phyloP scores from a whole-genome alignment of 1,140 invertebrate species.

The Drosophila orosa region DNA sequence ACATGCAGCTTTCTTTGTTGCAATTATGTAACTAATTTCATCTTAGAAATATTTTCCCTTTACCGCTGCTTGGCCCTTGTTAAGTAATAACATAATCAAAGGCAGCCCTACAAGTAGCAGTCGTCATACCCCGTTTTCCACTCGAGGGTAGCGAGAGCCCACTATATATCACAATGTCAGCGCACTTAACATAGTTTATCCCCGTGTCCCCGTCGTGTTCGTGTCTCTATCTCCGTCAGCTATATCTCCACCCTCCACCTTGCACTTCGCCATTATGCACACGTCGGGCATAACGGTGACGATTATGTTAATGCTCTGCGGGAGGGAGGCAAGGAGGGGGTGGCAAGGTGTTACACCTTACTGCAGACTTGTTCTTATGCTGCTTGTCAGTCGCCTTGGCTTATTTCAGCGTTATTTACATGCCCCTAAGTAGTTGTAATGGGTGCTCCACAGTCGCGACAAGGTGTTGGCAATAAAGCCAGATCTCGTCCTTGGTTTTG shows the following conservation, averaged over 20 bases:
- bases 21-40: neutral
- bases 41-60: neutral
- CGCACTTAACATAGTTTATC: slow-evolving; percentile 78
- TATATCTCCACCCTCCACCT: neutral
- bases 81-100: slow-evolving; percentile 13
- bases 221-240: slow-evolving; percentile 23
- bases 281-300: slow-evolving; percentile 81
- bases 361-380: slow-evolving; percentile 30
- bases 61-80: neutral
- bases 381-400: slow-evolving; percentile 75
- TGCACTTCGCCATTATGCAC: slow-evolving; percentile 68
- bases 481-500: slow-evolving; percentile 65
- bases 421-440: slow-evolving; percentile 81
- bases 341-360: slow-evolving; percentile 6
- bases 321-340: neutral
- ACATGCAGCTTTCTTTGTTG: neutral
- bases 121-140: neutral
- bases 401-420: slow-evolving; percentile 80
- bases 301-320: slow-evolving; percentile 77
- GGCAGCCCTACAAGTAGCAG: neutral
- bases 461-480: slow-evolving; percentile 76
- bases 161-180: slow-evolving; percentile 80
- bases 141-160: slow-evolving; percentile 31
- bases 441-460: slow-evolving; percentile 59
- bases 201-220: slow-evolving; percentile 25